phyloP scores from a whole-genome alignment of 2,888 invertebrate genomes.

The Trissolcus brochymenae region DNA sequence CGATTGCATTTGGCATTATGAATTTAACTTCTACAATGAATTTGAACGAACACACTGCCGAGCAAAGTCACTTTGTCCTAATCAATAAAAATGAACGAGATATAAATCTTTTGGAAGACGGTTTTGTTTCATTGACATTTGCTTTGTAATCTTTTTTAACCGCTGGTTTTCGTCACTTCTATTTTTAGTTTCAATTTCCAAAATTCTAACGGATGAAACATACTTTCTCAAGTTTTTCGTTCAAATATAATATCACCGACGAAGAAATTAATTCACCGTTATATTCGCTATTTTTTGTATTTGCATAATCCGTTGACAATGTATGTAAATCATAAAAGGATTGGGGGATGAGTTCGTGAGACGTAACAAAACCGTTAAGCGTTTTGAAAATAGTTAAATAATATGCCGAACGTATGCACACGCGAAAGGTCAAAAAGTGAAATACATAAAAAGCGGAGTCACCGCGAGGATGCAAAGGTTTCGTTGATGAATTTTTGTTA shows the following conservation, averaged over 20 bases:
- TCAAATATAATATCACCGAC: constrained; percentile 20
- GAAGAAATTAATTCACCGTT: constrained; percentile 38
- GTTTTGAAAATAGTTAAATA: constrained; percentile 42
- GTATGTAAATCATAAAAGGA: constrained; percentile 37
- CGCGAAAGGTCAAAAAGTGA: constrained; percentile 47
- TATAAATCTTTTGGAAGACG: no score
- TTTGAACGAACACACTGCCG: no score
- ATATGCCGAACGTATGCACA: constrained; percentile 22
- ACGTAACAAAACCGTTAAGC: constrained; percentile 13
- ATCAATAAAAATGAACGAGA: no score
- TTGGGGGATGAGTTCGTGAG: constrained; percentile 23
- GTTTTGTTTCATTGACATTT: background rate
- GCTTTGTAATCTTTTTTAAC: no score
- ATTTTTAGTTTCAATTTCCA: background rate
- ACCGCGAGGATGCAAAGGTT: constrained; percentile 14
- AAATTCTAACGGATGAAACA: background rate
- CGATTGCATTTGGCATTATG: constrained; percentile 5
- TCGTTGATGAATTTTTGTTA: background rate
- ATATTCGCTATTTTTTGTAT: constrained; percentile 17
- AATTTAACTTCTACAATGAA: constrained; percentile 1
- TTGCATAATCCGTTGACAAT: constrained; percentile 31
- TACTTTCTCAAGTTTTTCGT: constrained; percentile 1
- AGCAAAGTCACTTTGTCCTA: no score
- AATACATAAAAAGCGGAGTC: constrained; percentile 40
- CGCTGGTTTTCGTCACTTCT: no score